Evolutionary conservation across 2,797 vertebrate species (phyloP), one percentile per base, ranked within the genome.

Genomic region (Taeniopygia guttata): DNA sequence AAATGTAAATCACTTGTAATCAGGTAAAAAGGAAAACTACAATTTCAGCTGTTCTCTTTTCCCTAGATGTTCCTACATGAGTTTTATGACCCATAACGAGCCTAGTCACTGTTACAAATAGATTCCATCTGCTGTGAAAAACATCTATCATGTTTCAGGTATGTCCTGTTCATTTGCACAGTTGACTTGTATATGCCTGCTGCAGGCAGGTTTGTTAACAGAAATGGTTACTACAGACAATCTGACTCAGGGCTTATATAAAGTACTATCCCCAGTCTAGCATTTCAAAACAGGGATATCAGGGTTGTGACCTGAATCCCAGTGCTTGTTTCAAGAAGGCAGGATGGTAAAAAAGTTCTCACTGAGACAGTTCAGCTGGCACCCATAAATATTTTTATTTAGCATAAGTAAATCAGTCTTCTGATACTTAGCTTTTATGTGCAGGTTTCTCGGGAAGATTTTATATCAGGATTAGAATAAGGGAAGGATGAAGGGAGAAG

Each of bases 1-100:
- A 89, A 78, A 92, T 46, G 59, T 45, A 90, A 75, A 92, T 92
- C 14, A 9, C n/a, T 89, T 69, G 51, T 62, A 86, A 79, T 89
- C 76, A 86, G 49, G 34, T 77, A 38, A 54, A 83, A 90, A 70
- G 26, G 22, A 89, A 87, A 38, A 48, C 32, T 66, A 72, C 49
- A 91, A 74, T 74, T 64, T 76, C 59, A 63, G 34, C 21, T 88
- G 22, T 87, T 89, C 82, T 68, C 15, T 75, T 86, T 59, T 91
- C 91, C 27, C 73, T 56, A 38, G 66, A 38, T 69, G 23, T 55
- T 84, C 21, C 38, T 56, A 16, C 27, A 10, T 56, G 45, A 68
- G 19, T 92, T 95, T 89, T 84, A 76, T 46, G 78, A 90, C 56
- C 91, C 73, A 62, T 4, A 79, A 62, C 2, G 11, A 92, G 45